Conservation (phyloP, 2,113 vertebrate species). For the Chionis minor region DNA sequence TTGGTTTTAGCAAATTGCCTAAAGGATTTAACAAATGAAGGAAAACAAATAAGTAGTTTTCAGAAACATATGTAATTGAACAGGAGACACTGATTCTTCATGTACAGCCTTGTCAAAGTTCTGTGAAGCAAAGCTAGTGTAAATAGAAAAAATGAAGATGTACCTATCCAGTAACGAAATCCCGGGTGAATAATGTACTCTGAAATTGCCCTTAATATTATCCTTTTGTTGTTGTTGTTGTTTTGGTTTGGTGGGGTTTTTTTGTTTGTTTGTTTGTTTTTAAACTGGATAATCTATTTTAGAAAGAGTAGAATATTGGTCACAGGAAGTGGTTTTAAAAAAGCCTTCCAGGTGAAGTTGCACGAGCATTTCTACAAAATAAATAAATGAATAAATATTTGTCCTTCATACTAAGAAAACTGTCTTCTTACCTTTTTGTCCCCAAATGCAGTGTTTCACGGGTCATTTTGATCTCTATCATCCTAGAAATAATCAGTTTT, state of each 20-base stretch:
- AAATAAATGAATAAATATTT: neutral
- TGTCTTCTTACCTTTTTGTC: neutral
- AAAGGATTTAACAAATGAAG: neutral
- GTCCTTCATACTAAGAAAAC: neutral
- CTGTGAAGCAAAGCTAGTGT: neutral
- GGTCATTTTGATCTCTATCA: neutral
- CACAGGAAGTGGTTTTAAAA: neutral
- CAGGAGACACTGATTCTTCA: neutral
- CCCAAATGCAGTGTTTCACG: neutral
- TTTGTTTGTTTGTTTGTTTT: neutral
- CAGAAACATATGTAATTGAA: neutral
- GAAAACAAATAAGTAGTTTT: neutral
- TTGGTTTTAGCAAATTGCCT: neutral
- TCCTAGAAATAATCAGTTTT: neutral
- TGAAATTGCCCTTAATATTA: neutral
- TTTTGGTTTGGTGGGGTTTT: too few species aligned
- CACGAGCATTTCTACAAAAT: neutral
- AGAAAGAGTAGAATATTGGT: neutral
- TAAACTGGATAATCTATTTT: neutral
- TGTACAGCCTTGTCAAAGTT: neutral
- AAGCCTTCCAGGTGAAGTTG: neutral
- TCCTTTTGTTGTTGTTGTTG: too few species aligned
- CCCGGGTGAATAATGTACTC: neutral
- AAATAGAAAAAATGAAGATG: neutral
- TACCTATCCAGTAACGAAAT: neutral